Base-by-base conservation (phyloP, 2,888 invertebrate genomes). In the Drosophila neotestacea region DNA sequence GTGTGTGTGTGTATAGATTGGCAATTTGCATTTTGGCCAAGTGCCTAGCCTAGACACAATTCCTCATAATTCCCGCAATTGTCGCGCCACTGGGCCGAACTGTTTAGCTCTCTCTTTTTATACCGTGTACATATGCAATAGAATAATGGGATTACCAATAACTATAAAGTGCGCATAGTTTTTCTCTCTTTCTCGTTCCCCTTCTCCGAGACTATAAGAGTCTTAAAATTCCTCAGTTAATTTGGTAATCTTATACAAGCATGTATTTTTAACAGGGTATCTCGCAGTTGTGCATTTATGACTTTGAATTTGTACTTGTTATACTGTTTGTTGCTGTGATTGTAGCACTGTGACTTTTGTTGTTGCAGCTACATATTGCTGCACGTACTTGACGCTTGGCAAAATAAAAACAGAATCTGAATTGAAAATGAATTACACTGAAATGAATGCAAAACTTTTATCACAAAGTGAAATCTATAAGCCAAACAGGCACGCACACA, bases 401-500 rank as follows among this genome's bases (percentile, higher is more conserved):
- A 68, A 70, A 59, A 51, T 39, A 72, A 80, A 78, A 70, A 61
- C 60, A 64, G 54, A 79, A 69, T 73, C 78, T 73, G 86, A 80
- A 88, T 88, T 75, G 75, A 88, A 84, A 86, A 85, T 86, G 71
- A 88, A 81, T 75, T 80, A 64, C 68, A 59, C 54, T 71, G 77
- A 74, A 85, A 84, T 69, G 62, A 74, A 81, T 87, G 82, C 80
- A 89, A 81, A 85, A 79, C 71, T 75, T 60, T 73, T 81, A 90
- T 87, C 88, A 73, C 70, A 72, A 75, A 78, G 79, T 76, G 81
- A 87, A 83, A 89, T 90, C 88, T 74, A 77, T 84, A 88, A 83
- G 54, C 58, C 62, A 66, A 66, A 77, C 50, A 46, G 16, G 38
- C 79, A 74, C 59, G 74, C 62, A 77, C 56, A 52, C 39, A 48